Evolutionary conservation across 2,797 vertebrate species (phyloP).

Genomic region (Sebastes minor): DNA sequence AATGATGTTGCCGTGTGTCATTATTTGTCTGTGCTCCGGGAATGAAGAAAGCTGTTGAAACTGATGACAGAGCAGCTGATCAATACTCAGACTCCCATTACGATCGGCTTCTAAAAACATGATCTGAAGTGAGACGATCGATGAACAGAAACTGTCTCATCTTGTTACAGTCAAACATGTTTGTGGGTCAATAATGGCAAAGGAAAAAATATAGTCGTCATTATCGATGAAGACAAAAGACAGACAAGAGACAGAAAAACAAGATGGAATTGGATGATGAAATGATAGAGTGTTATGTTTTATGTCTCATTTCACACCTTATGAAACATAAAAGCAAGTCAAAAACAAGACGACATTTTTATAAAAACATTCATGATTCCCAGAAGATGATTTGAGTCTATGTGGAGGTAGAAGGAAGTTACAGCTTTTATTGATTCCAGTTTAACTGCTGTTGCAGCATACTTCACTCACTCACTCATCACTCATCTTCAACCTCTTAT

Average conservation of each 20-base stretch:
- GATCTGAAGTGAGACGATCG: not conserved
- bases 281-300: not conserved
- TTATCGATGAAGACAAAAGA: not conserved
- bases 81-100: constrained; percentile 14
- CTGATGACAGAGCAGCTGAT: constrained; percentile 21
- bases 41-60: constrained; percentile 12
- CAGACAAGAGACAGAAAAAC: not conserved
- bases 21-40: not conserved
- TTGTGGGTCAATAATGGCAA: not conserved
- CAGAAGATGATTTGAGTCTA: too few species aligned
- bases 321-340: not conserved
- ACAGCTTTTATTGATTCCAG: too few species aligned
- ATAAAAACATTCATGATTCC: too few species aligned
- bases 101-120: not conserved
- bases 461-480: too few species aligned
- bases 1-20: not conserved
- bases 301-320: not conserved
- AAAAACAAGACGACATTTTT: not conserved
- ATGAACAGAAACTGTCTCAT: constrained; percentile 1
- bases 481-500: too few species aligned
- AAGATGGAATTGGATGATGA: not conserved
- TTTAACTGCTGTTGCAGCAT: too few species aligned
- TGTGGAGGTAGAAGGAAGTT: too few species aligned
- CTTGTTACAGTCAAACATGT: not conserved
- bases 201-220: not conserved